Evolutionary conservation across 2,113 vertebrate genomes (phyloP).

Genomic region (Leptosomus discolor): DNA sequence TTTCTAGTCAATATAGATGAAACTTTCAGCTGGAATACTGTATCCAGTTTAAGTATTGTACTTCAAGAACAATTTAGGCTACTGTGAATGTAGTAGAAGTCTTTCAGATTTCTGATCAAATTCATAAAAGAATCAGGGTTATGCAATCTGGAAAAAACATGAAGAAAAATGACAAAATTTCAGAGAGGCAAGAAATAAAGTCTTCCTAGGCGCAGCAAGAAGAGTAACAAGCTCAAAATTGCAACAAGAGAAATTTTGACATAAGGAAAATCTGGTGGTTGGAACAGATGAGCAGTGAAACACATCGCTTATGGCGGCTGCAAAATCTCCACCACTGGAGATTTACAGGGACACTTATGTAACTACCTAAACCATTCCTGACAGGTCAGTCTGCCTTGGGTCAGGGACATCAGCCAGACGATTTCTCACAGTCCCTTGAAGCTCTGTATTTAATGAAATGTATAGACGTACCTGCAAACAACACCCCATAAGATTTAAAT

Average conservation of each 20-base stretch:
- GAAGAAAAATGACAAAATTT: background rate
- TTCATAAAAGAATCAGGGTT: background rate
- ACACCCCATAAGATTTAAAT: background rate
- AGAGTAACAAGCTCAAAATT: background rate
- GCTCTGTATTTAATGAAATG: background rate
- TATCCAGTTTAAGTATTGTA: background rate
- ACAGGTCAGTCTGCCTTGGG: background rate
- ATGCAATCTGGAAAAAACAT: background rate
- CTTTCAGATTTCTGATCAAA: background rate
- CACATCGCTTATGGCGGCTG: fast-evolving
- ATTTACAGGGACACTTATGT: background rate
- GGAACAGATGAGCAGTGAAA: background rate
- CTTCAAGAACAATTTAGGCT: background rate
- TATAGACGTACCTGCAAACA: background rate
- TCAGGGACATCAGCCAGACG: background rate
- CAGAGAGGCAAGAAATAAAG: background rate
- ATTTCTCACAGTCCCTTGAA: background rate
- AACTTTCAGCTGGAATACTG: background rate
- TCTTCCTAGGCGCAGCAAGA: background rate
- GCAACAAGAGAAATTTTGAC: background rate
- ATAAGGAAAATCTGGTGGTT: background rate
- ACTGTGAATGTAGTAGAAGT: background rate
- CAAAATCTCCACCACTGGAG: background rate
- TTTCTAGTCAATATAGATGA: background rate
- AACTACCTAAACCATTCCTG: background rate